Percentiles rank a stretch among this genome's conserved stretches.
Evolutionary conservation across 2,888 invertebrate species (phyloP).

Genomic region (Drosophila nigritarsus): DNA sequence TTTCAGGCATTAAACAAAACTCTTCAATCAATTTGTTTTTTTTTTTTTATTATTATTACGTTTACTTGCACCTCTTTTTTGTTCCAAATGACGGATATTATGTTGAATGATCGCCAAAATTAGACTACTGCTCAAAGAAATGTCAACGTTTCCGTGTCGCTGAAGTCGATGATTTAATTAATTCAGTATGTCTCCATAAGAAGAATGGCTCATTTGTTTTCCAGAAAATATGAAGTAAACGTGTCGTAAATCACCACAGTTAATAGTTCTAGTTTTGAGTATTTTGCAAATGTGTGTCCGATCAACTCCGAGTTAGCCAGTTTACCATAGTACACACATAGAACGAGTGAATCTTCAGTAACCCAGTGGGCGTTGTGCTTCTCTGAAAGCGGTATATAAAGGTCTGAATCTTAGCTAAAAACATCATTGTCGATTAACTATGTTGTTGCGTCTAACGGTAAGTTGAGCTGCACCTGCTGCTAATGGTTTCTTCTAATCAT

Average conservation of each 20-base stretch:
- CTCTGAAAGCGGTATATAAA: conserved; percentile 66
- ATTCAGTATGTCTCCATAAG: conserved; percentile 45
- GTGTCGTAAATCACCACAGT: conserved; percentile 57
- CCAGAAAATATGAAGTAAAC: conserved; percentile 63
- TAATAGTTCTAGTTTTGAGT: conserved; percentile 73
- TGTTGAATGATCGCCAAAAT: conserved; percentile 19
- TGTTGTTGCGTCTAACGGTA: conserved; percentile 68
- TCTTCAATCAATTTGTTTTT: conserved; percentile 17
- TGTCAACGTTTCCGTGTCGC: conserved; percentile 33
- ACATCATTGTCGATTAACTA: conserved; percentile 63
- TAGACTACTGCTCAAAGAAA: conserved; percentile 25
- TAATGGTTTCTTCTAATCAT: background rate
- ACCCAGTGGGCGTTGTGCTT: conserved; percentile 51
- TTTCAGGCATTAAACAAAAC: conserved; percentile 34
- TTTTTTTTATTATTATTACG: background rate
- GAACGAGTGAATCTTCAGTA: conserved; percentile 44
- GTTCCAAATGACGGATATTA: background rate
- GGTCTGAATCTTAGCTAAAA: conserved; percentile 32
- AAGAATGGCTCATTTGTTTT: conserved; percentile 37
- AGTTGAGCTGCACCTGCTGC: conserved; percentile 21
- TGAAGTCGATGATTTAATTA: conserved; percentile 25
- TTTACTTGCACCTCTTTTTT: background rate
- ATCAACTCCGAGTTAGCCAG: conserved; percentile 30
- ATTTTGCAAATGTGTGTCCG: conserved; percentile 34
- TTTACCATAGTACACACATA: conserved; percentile 57